Percentiles rank a stretch among this genome's conserved stretches.
Conservation (phyloP, 2,113 vertebrate species). For the Pelmatolapia mariae region DNA sequence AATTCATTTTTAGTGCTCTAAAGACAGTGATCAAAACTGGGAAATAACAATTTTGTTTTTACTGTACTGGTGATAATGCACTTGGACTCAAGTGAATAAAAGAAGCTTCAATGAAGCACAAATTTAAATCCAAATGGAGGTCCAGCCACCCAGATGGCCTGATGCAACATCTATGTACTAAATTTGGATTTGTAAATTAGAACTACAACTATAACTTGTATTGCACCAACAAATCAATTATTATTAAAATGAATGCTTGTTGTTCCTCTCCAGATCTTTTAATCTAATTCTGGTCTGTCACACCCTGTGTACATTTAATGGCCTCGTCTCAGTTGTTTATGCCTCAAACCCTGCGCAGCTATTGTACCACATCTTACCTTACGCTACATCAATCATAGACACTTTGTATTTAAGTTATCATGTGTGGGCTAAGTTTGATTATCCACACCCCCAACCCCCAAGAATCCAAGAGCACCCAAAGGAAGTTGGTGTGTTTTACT, state of each 20-base stretch:
- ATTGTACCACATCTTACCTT: not conserved
- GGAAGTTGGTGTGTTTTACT: not conserved
- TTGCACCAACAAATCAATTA: not conserved
- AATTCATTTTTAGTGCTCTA: not conserved
- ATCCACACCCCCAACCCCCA: not conserved
- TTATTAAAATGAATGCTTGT: not conserved
- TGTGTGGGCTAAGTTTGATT: not conserved
- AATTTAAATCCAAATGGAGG: not conserved
- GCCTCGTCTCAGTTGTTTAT: not conserved
- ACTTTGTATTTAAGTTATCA: not conserved
- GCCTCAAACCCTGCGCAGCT: not conserved
- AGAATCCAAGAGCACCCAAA: not conserved
- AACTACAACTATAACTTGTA: not conserved
- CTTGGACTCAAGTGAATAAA: not conserved
- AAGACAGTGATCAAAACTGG: not conserved
- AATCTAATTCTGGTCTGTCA: not conserved
- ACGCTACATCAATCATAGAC: not conserved
- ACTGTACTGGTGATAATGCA: not conserved
- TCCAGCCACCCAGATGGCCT: not conserved
- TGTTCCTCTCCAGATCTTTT: not conserved
- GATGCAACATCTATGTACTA: not conserved
- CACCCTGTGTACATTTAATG: not conserved
- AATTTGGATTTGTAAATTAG: not conserved
- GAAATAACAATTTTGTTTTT: conserved; percentile 14
- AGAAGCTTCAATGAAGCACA: not conserved